Conservation (phyloP, 1,140 invertebrate species). For the Sycophila sp. region DNA sequence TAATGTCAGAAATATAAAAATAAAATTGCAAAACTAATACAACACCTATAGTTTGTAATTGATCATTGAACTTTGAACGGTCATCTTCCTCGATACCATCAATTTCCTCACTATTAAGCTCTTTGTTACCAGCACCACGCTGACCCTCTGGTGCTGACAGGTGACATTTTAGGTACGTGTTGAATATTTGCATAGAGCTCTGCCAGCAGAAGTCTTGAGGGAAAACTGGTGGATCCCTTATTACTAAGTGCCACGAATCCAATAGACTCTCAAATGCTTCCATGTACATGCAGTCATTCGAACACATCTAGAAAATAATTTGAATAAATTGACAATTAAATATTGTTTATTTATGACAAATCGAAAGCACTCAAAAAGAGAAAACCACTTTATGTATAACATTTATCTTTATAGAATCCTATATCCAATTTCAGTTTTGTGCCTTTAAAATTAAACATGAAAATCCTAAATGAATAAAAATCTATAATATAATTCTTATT, state of each 20-base stretch:
- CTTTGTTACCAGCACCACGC: constrained; percentile 63
- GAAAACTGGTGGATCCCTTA: constrained; percentile 66
- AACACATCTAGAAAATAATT: constrained; percentile 55
- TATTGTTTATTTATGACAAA: no score
- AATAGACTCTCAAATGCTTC: constrained; percentile 85
- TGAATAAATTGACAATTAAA: no score
- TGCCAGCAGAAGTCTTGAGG: constrained; percentile 68
- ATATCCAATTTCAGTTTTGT: no score
- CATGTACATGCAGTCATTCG: constrained; percentile 76
- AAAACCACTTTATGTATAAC: no score
- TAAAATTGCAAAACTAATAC: constrained; percentile 9
- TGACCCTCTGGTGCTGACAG: constrained; percentile 83
- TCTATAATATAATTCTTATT: constrained; percentile 5
- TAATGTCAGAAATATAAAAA: neutral
- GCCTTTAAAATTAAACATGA: no score
- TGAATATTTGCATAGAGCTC: constrained; percentile 74
- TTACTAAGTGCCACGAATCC: constrained; percentile 80
- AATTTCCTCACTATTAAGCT: constrained; percentile 69
- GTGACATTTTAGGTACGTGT: constrained; percentile 84
- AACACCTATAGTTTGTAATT: constrained; percentile 75
- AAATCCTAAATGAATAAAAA: constrained; percentile 11
- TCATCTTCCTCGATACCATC: constrained; percentile 79
- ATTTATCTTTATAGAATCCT: no score
- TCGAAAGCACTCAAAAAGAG: no score
- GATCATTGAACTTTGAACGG: constrained; percentile 74